These are phyloP conservation scores for Eremobia ochroleuca DNA, from an alignment of 2,888 invertebrate species.

Conservation along the genomic window DNA sequence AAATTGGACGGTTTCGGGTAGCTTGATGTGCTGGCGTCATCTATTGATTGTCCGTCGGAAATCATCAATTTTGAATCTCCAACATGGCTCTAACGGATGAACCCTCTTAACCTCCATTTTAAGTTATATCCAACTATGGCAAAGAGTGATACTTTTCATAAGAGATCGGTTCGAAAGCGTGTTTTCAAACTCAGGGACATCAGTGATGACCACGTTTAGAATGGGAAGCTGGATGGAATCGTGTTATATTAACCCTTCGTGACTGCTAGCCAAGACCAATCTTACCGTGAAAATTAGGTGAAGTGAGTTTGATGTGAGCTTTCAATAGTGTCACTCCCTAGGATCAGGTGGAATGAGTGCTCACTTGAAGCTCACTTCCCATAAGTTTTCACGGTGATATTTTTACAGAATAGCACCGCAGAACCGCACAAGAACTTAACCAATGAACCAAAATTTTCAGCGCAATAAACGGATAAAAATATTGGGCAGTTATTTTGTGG, in stretches of 20 bases:
- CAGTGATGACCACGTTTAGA: background rate
- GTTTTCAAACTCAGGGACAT: background rate
- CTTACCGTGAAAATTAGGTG: too few species aligned
- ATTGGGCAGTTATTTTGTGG: slow-evolving; percentile 69
- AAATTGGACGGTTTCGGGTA: too few species aligned
- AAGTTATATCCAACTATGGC: background rate
- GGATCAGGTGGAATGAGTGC: background rate
- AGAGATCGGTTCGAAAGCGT: background rate
- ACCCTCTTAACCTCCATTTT: background rate
- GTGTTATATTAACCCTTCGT: background rate
- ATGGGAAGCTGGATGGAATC: background rate
- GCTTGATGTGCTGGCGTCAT: too few species aligned
- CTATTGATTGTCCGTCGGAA: too few species aligned
- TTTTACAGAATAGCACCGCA: background rate
- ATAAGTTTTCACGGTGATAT: background rate
- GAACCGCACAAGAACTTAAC: background rate
- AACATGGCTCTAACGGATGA: too few species aligned
- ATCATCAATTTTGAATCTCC: too few species aligned
- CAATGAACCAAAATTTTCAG: slow-evolving; percentile 38
- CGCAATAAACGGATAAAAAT: slow-evolving; percentile 69
- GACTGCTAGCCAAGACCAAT: background rate
- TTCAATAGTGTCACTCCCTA: too few species aligned
- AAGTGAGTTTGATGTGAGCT: too few species aligned
- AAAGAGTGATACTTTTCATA: background rate
- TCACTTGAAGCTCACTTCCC: background rate